phyloP scores from a whole-genome alignment of 1,140 invertebrate genomes.

The Euura saliciscinereae region DNA sequence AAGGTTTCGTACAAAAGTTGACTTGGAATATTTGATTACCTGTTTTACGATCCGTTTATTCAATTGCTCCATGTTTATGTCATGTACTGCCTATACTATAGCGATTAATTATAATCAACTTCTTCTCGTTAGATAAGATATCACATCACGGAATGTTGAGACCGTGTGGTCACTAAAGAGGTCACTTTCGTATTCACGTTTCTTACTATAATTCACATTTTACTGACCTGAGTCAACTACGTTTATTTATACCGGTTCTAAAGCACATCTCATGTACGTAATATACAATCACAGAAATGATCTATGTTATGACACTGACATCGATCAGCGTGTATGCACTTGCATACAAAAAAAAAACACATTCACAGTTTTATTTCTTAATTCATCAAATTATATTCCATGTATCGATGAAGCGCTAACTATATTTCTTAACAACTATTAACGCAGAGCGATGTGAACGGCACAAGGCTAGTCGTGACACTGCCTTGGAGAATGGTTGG shows the following conservation, averaged over 20 bases:
- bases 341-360: neutral
- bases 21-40: neutral
- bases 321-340: neutral
- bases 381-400: neutral
- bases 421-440: neutral
- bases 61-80: neutral
- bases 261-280: neutral
- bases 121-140: neutral
- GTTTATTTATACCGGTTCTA: no score
- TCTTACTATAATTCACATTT: neutral
- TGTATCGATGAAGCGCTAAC: neutral
- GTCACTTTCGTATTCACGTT: neutral
- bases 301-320: neutral
- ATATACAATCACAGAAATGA: neutral
- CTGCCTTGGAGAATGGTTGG: neutral
- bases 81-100: neutral
- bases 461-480: slow-evolving; percentile 2
- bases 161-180: neutral
- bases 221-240: no score
- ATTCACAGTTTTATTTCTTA: neutral
- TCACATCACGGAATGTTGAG: neutral
- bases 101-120: neutral
- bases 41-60: neutral
- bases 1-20: neutral
- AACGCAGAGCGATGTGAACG: neutral